These are phyloP conservation scores for Phyllopteryx taeniolatus DNA, from an alignment of 2,113 vertebrate genomes.

Conservation along the genomic window DNA sequence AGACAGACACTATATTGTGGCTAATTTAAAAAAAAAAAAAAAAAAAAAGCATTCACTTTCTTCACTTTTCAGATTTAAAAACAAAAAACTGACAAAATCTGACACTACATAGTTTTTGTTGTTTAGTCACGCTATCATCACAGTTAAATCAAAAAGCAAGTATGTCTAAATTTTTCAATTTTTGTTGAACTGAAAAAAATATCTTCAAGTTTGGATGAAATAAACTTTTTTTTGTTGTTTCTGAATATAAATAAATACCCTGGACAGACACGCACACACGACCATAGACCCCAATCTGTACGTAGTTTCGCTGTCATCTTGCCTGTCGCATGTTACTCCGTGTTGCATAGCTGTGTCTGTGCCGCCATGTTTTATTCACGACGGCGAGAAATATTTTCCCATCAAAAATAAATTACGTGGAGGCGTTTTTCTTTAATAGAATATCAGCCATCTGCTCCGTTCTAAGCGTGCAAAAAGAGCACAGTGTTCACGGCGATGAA, in stretches of 20 bases:
- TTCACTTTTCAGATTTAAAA: not conserved
- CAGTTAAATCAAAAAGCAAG: too few relatives aligned
- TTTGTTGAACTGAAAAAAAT: too few relatives aligned
- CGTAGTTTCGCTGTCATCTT: not conserved
- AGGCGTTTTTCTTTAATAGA: conserved; percentile 44
- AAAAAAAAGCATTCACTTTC: too few relatives aligned
- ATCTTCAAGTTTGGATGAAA: not conserved
- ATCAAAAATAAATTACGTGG: conserved; percentile 54
- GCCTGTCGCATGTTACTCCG: conserved; percentile 17
- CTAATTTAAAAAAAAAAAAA: too few relatives aligned
- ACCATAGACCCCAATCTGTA: not conserved
- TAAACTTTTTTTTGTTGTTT: not conserved
- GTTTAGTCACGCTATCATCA: not conserved
- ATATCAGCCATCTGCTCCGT: conserved; percentile 27
- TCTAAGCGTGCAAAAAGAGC: conserved; percentile 19
- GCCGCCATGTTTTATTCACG: conserved; percentile 54
- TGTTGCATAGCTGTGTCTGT: conserved; percentile 24
- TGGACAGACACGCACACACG: not conserved
- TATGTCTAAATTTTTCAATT: too few relatives aligned
- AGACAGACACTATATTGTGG: too few relatives aligned
- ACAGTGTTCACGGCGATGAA: not conserved
- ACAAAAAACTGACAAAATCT: not conserved
- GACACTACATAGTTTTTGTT: too few relatives aligned
- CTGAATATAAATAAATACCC: not conserved
- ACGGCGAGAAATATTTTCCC: conserved; percentile 39